Conservation (phyloP, 2,888 invertebrate species). For the Acanthopleura granulata region DNA sequence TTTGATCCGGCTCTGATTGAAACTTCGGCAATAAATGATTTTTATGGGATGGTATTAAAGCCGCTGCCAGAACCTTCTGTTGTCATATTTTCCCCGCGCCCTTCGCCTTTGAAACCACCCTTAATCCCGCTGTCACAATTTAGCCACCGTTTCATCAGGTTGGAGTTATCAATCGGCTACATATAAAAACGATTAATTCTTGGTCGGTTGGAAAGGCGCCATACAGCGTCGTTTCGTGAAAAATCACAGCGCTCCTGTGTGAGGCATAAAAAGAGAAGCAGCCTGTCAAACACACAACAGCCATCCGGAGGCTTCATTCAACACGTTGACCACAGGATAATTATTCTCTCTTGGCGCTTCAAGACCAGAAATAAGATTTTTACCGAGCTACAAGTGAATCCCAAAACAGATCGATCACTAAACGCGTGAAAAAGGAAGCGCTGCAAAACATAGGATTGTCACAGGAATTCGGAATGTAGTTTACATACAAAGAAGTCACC, state of each 20-base stretch:
- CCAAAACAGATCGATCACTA: too few relatives aligned
- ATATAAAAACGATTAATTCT: conserved; percentile 7
- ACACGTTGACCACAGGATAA: too few relatives aligned
- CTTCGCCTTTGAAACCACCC: neutral
- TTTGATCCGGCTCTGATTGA: neutral
- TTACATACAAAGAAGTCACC: too few relatives aligned
- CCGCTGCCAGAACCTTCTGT: neutral
- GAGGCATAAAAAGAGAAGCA: neutral
- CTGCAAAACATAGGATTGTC: too few relatives aligned
- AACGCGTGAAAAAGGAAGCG: too few relatives aligned
- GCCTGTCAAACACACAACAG: neutral
- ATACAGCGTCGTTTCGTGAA: neutral
- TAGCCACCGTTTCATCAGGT: neutral
- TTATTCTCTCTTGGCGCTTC: too few relatives aligned
- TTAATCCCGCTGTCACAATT: neutral
- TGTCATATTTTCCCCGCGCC: neutral
- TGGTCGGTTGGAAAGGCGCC: neutral
- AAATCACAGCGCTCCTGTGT: neutral
- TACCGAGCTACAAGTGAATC: too few relatives aligned
- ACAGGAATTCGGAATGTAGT: too few relatives aligned
- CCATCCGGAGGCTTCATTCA: too few relatives aligned
- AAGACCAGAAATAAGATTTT: too few relatives aligned
- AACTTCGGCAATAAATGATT: conserved; percentile 5
- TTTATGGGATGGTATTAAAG: conserved; percentile 1
- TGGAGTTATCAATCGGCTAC: neutral